phyloP scores from a whole-genome alignment of 1,140 invertebrate species.

The Caerostris extrusa region DNA sequence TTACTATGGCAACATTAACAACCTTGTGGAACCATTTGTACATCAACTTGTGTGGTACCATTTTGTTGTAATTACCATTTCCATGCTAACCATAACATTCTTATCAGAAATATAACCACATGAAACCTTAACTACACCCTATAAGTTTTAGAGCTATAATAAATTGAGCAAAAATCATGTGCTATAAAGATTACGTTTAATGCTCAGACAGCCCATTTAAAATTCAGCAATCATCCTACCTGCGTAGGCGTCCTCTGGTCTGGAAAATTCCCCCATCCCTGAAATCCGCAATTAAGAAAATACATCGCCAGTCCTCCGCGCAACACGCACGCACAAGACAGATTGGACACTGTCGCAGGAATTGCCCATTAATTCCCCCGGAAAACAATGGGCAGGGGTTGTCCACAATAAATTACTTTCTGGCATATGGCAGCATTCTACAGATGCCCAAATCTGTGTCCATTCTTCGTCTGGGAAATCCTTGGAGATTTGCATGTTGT shows the following conservation, averaged over 20 bases:
- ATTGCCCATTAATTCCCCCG: not conserved
- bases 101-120: too few species aligned
- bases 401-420: not conserved
- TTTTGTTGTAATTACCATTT: too few species aligned
- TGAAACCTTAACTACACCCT: too few species aligned
- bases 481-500: not conserved
- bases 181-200: too few species aligned
- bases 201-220: not conserved
- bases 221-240: not conserved
- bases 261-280: not conserved
- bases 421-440: not conserved
- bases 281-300: conserved; percentile 1
- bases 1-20: too few species aligned
- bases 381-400: not conserved
- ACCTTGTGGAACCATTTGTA: too few species aligned
- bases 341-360: not conserved
- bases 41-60: too few species aligned
- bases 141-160: too few species aligned
- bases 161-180: too few species aligned
- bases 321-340: not conserved
- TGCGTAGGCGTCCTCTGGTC: not conserved
- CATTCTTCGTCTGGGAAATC: not conserved
- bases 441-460: not conserved
- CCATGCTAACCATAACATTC: too few species aligned
- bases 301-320: not conserved